phyloP scores from a whole-genome alignment of 2,888 invertebrate species.

The Rotaria magnacalcarata region DNA sequence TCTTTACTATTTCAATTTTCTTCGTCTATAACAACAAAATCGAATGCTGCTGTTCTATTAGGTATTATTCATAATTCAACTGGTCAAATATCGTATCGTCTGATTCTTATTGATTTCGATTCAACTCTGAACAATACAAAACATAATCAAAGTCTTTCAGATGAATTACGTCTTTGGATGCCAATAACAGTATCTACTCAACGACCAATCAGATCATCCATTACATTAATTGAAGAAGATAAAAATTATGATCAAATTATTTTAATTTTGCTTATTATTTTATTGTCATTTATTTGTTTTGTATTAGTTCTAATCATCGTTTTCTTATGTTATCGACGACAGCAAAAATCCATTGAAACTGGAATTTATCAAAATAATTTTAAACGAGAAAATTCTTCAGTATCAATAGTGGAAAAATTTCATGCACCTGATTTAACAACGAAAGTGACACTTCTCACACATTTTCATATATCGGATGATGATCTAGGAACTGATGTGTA shows the following conservation, averaged over 20 bases:
- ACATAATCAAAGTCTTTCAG: neutral
- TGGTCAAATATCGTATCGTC: neutral
- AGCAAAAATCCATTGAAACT: neutral
- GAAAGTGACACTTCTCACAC: neutral
- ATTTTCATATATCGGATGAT: neutral
- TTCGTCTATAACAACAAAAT: neutral
- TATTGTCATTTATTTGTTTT: neutral
- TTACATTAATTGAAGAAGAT: neutral
- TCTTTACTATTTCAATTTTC: neutral
- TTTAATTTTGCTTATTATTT: neutral
- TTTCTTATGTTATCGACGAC: neutral
- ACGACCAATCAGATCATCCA: neutral
- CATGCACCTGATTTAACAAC: neutral
- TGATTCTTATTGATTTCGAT: neutral
- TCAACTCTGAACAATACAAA: neutral
- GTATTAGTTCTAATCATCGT: neutral
- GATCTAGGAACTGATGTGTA: neutral
- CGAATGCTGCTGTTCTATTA: neutral
- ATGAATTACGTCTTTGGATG: neutral
- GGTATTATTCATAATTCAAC: neutral
- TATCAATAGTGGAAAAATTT: neutral
- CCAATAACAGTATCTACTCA: neutral
- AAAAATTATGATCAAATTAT: neutral
- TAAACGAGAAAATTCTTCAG: neutral
- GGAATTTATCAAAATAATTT: neutral